These are phyloP conservation scores for Coendou prehensilis DNA, from an alignment of 2,797 vertebrate genomes.

Conservation along the genomic window DNA sequence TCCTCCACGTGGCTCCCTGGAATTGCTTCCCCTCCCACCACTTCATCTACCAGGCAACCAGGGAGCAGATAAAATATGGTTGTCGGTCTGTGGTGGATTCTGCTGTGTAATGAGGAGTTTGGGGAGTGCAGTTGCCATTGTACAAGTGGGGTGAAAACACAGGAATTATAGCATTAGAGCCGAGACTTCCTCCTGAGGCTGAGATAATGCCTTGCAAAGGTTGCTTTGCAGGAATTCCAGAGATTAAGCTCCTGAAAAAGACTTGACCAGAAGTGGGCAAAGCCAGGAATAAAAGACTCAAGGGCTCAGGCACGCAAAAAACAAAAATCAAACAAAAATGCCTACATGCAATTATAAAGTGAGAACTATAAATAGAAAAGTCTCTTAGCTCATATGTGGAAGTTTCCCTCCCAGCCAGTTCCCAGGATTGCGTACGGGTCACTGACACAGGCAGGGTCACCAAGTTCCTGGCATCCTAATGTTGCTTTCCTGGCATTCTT, in stretches of 20 bases:
- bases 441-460: neutral
- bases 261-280: neutral
- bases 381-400: neutral
- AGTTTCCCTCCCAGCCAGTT: constrained; percentile 6
- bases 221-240: neutral
- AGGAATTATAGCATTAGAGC: neutral
- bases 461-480: constrained; percentile 13
- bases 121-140: neutral
- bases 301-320: accelerated
- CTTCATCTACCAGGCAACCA: too few species aligned
- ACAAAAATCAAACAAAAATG: neutral
- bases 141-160: neutral
- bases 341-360: neutral
- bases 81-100: neutral
- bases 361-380: neutral
- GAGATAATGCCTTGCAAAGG: accelerated
- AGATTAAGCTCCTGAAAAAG: neutral
- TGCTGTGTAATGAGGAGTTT: accelerated
- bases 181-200: neutral
- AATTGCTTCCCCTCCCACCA: neutral
- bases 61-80: neutral
- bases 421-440: neutral
- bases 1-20: neutral
- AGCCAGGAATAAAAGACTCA: neutral
- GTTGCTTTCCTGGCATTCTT: neutral